Percentiles rank a stretch among this genome's conserved stretches.
phyloP scores from a whole-genome alignment of 64 coral and sea anemone species.

The Stichodactyla helianthus region DNA sequence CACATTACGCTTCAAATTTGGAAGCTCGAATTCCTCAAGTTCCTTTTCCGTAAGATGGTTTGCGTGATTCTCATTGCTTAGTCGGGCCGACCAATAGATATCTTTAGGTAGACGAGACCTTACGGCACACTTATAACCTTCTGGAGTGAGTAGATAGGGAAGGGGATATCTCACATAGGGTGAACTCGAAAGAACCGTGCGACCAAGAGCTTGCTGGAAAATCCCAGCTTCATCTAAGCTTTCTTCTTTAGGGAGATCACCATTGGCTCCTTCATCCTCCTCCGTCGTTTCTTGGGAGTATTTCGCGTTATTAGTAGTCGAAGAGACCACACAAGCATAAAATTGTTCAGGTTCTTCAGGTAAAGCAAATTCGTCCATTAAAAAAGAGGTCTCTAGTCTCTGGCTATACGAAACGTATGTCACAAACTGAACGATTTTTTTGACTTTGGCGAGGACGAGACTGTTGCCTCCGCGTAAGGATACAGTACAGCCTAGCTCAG shows the following conservation, averaged over 20 bases:
- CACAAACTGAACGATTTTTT: conserved; percentile 48
- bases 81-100: conserved; percentile 72
- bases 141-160: conserved; percentile 68
- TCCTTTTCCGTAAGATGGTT: conserved; percentile 56
- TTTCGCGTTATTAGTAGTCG: neutral
- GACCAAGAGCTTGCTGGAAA: conserved; percentile 61
- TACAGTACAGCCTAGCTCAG: conserved; percentile 73
- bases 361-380: conserved; percentile 73
- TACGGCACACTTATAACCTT: conserved; percentile 61
- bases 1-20: conserved; percentile 16
- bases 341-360: conserved; percentile 6
- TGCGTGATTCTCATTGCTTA: neutral
- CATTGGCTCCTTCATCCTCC: neutral
- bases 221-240: neutral
- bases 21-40: conserved; percentile 61
- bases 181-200: conserved; percentile 64
- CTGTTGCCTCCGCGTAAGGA: conserved; percentile 53
- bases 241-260: neutral
- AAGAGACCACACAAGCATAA: neutral
- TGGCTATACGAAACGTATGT: conserved; percentile 63
- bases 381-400: conserved; percentile 59
- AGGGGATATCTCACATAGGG: conserved; percentile 75
- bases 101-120: conserved; percentile 60
- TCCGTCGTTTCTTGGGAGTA: conserved; percentile 7
- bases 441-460: conserved; percentile 56